Evolutionary conservation across 1,140 invertebrate genomes (phyloP), one percentile per base, ranked within the genome.

Genomic region (Cydia pomonella): DNA sequence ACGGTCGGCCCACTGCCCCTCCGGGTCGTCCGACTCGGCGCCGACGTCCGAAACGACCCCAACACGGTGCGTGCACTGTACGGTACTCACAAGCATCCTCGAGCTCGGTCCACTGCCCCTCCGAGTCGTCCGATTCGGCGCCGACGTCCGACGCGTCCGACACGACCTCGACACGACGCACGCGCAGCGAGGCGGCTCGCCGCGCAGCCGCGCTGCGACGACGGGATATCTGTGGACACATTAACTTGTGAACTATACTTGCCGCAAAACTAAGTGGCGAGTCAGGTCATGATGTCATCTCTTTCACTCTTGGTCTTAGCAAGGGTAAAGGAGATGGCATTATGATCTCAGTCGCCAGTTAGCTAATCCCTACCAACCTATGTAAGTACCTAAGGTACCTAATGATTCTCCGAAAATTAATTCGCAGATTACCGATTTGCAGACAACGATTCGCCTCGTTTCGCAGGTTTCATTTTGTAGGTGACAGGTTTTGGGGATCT

Each of bases 1-100:
- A n/a, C n/a, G 75, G 76, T 91, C 90, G 0, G 89, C 91, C 90
- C 90, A 92, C 80, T 92, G 90, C 77, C 91, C 90, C 59, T 91
- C 87, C 3, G 88, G 89, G 77, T 91, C 90, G 77, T 91, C 90
- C 5, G 88, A 89, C 59, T 90, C 88, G n/a, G 89, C 90, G 73
- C 89, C 89, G 23, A 91, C 88, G 75, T 92, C 90, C 6, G 90
- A 90, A 23, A 81, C 80, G n/a, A 82, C 80, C 50, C 79, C 83
- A 5, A 79, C 77, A 16, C 84, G 83, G 0, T 84, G 82, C 25
- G 82, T 23, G 29, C 84, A 80, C 71, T 33, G 29, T 33, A 33
- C 29, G n/a, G n/a, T n/a, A 85, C 86, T 87, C n/a, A 91, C 89
- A 86, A 18, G 81, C 83, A 50, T 90, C 88, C 21, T 90, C 88